Base-by-base conservation (phyloP, 2,888 invertebrate species). In the Ophion obscuratus region DNA sequence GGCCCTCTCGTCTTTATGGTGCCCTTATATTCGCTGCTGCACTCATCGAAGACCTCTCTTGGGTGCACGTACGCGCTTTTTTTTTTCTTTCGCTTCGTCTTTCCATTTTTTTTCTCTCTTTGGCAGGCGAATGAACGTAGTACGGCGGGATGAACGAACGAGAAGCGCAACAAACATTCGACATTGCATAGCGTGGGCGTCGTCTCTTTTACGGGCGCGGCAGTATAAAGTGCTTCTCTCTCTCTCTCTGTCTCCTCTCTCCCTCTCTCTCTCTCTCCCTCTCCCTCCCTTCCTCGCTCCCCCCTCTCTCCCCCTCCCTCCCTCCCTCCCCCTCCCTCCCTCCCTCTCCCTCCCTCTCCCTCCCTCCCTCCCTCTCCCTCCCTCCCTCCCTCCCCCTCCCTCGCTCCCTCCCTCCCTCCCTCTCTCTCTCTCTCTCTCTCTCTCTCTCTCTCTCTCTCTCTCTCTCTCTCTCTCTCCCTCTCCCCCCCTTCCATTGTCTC, bases 1-100 rank as follows among this genome's bases (percentile, higher is more conserved):
- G 92, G 90, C 90, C 83, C 86, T 86, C 83, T 89, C 90, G 90
- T 91, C 89, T 92, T 92, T 92, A 91, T 90, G 91, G 75, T 89
- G 90, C 85, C 88, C 89, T 88, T 88, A 11, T 88, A 87, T 88
- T 87, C 88, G 87, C 85, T 83, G 88, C 87, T 88, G 91, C 88
- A 88, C 92, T 92, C 92, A 90, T 92, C 92, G 88, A 88, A 87
- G 84, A 85, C 77, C 68, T 82, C 86, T 77, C 78, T 75, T 68
- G 68, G 78, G 71, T 74, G 84, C 81, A 82, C 79, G 71, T 76
- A 81, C 80, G 47, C 71, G 20, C n/a, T n/a, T 62, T 66, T 82
- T 66, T 74, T 64, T 74, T 31, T 78, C 66, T 31, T 31, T 53
- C 68, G 40, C 67, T 68, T 20, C 79, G 6, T 53, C 44, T 59